A percentile compares a stretch with the other conserved stretches of the same genome.
Evolutionary conservation across 2,888 invertebrate species (phyloP).

Genomic region (Lasioglossum marginatum): DNA sequence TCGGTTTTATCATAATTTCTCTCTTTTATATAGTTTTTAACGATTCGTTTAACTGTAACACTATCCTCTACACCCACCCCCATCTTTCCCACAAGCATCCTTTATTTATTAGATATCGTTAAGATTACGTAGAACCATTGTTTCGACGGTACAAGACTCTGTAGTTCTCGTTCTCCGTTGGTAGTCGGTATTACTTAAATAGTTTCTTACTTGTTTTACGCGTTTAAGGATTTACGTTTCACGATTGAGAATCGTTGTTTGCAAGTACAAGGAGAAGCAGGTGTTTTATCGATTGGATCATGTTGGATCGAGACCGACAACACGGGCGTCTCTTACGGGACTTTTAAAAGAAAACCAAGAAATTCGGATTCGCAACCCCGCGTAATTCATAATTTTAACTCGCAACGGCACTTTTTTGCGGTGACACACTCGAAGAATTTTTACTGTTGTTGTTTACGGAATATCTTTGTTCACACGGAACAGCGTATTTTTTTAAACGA

Average conservation of each 20-base stretch:
- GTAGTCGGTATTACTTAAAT: background rate
- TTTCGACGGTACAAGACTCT: constrained; percentile 9
- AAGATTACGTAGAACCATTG: constrained; percentile 5
- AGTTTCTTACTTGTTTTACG: background rate
- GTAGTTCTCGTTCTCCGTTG: constrained; percentile 2
- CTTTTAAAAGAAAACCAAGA: constrained; percentile 37
- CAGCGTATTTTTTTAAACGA: constrained; percentile 51
- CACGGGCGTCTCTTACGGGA: constrained; percentile 23
- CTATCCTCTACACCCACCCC: background rate
- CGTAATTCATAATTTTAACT: constrained; percentile 4
- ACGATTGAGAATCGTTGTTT: constrained; percentile 3
- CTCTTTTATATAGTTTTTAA: constrained; percentile 18
- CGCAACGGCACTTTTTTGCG: constrained; percentile 21
- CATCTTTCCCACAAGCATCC: background rate
- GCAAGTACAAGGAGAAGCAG: background rate
- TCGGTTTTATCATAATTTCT: constrained; percentile 23
- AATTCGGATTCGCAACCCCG: constrained; percentile 18
- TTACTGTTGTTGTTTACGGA: constrained; percentile 55
- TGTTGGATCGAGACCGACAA: constrained; percentile 2
- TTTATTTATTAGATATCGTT: constrained; percentile 48
- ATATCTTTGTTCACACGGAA: constrained; percentile 51
- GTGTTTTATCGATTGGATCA: constrained; percentile 15
- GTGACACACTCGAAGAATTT: constrained; percentile 40
- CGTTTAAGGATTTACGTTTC: background rate
- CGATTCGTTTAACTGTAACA: constrained; percentile 13